A percentile compares a stretch with the other conserved stretches of the same genome.
These are phyloP conservation scores for Aurelia sp. DNA, from an alignment of 30 jellyfish, hydroid and myxozoan species.

Conservation along the genomic window DNA sequence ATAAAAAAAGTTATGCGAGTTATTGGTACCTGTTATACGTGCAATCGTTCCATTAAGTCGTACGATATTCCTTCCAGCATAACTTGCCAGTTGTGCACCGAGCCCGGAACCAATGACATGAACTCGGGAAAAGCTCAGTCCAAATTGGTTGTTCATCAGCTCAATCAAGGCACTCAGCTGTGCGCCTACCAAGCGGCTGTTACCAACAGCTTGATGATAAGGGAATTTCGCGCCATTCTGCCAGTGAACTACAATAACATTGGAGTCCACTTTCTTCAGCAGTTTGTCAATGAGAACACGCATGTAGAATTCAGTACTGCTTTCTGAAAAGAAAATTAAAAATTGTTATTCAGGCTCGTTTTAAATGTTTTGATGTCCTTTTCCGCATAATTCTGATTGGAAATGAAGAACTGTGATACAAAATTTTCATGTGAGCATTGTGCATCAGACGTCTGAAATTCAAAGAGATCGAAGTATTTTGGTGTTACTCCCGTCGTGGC, in stretches of 20 bases:
- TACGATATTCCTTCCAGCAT: conserved; percentile 77
- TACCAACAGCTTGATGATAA: conserved; percentile 86
- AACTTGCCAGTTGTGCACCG: conserved; percentile 91
- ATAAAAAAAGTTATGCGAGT: too few species aligned
- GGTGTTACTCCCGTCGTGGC: too few species aligned
- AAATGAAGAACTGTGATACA: too few species aligned
- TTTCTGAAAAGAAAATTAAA: not conserved
- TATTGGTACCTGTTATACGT: conserved; percentile 76
- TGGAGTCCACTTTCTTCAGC: conserved; percentile 71
- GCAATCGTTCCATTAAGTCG: conserved; percentile 51
- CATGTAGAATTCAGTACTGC: conserved; percentile 39
- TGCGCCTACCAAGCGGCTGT: conserved; percentile 87
- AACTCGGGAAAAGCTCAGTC: conserved; percentile 41
- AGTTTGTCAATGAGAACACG: conserved; percentile 45
- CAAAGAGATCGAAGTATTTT: too few species aligned
- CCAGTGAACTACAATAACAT: conserved; percentile 81
- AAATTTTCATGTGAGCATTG: too few species aligned
- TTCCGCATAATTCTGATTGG: too few species aligned
- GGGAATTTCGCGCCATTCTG: conserved; percentile 87
- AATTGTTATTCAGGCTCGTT: too few species aligned
- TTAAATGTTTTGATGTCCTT: too few species aligned
- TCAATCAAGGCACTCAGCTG: conserved; percentile 58
- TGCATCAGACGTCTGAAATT: too few species aligned
- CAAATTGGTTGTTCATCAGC: conserved; percentile 61
- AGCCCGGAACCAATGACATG: conserved; percentile 82